Evolutionary conservation across 2,113 vertebrate genomes (phyloP).

Genomic region (Mesoclemmys tuberculata): DNA sequence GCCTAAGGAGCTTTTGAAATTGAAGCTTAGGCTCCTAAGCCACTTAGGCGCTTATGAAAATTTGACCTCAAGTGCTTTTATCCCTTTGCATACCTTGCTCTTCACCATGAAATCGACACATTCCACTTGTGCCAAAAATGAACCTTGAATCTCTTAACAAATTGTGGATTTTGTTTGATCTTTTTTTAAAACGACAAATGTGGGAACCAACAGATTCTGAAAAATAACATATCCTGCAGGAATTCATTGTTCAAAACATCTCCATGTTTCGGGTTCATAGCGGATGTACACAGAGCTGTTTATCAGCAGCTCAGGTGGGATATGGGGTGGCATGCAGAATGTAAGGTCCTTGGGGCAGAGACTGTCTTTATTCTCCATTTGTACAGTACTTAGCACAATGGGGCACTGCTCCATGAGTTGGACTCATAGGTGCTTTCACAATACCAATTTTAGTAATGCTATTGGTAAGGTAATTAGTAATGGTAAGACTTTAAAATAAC

Average conservation of each 20-base stretch:
- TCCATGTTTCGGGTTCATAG: not conserved
- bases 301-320: not conserved
- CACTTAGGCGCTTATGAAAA: not conserved
- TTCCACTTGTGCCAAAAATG: not conserved
- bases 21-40: not conserved
- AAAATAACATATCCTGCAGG: not conserved
- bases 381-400: not conserved
- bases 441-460: not conserved
- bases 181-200: not conserved
- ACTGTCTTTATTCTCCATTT: not conserved
- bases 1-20: not conserved
- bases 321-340: not conserved
- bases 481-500: not conserved
- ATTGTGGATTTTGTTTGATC: not conserved
- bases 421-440: not conserved
- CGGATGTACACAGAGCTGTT: not conserved
- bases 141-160: not conserved
- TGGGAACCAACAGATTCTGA: not conserved
- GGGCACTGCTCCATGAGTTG: not conserved
- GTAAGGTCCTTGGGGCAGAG: not conserved
- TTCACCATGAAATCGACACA: not conserved
- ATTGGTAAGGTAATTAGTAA: not conserved
- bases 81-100: not conserved
- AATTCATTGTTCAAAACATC: not conserved
- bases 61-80: not conserved